A percentile compares a stretch with the other conserved stretches of the same genome.
These are phyloP conservation scores for Sebastes matsubarae DNA, from an alignment of 2,797 vertebrate genomes.

Conservation along the genomic window DNA sequence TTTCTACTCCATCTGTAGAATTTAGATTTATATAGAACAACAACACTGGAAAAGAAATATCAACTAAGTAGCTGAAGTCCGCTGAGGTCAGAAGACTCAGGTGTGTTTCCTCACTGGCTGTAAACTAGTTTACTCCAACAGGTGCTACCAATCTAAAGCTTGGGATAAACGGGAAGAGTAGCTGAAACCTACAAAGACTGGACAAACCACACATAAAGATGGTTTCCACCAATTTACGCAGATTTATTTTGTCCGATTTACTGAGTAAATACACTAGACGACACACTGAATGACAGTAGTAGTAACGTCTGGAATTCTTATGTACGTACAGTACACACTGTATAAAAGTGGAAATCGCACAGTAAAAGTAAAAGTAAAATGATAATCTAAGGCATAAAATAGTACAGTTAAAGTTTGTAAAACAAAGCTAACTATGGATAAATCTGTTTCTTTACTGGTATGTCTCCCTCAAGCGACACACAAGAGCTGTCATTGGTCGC, in stretches of 20 bases:
- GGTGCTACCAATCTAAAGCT: neutral
- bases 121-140: neutral
- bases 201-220: neutral
- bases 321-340: no score
- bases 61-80: neutral
- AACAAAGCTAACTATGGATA: neutral
- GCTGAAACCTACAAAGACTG: neutral
- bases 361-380: no score
- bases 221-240: no score
- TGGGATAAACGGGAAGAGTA: neutral
- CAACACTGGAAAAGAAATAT: neutral
- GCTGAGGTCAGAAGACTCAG: neutral
- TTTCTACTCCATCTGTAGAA: neutral
- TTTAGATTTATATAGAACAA: neutral
- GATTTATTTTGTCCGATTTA: no score
- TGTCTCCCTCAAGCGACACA: no score
- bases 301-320: no score
- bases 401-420: neutral
- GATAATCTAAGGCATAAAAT: no score
- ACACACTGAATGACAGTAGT: no score
- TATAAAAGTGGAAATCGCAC: no score
- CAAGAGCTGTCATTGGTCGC: no score
- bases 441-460: fast-evolving
- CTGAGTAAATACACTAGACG: no score
- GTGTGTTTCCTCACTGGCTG: neutral